Evolutionary conservation across 2,888 invertebrate species (phyloP).

Genomic region (Ichneumoninae sp.): DNA sequence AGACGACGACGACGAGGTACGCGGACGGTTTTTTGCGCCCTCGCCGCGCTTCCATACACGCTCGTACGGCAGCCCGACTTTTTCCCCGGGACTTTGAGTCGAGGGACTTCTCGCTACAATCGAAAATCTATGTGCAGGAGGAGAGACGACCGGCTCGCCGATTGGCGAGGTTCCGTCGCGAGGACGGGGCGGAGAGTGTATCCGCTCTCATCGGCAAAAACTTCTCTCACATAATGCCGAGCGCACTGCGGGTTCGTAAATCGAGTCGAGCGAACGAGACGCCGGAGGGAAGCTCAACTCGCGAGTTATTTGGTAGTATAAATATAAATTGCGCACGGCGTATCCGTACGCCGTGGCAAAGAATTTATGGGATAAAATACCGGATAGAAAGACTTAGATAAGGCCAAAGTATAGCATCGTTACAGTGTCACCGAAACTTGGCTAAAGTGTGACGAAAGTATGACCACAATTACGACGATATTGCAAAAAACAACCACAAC

Average conservation of each 20-base stretch:
- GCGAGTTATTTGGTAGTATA: constrained; percentile 52
- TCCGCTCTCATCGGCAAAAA: constrained; percentile 30
- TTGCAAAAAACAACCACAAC: neutral
- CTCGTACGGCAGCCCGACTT: constrained; percentile 16
- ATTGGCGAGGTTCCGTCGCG: neutral
- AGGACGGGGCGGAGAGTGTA: neutral
- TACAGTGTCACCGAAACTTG: neutral
- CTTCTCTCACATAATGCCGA: constrained; percentile 33
- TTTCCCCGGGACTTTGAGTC: constrained; percentile 4
- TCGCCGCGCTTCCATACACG: constrained; percentile 29
- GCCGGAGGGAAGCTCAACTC: constrained; percentile 24
- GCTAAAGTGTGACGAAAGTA: neutral
- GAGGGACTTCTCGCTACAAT: neutral
- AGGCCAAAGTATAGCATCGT: neutral
- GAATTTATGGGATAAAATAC: neutral
- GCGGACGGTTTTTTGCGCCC: constrained; percentile 22
- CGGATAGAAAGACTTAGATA: neutral
- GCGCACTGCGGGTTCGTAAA: constrained; percentile 32
- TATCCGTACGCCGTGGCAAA: neutral
- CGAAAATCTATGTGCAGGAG: constrained; percentile 21
- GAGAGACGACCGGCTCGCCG: neutral
- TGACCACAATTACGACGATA: neutral
- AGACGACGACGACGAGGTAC: neutral
- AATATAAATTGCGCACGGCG: constrained; percentile 50
- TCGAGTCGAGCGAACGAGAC: constrained; percentile 31